Conservation (phyloP, 1,140 invertebrate species). For the Drosophila ogumai region DNA sequence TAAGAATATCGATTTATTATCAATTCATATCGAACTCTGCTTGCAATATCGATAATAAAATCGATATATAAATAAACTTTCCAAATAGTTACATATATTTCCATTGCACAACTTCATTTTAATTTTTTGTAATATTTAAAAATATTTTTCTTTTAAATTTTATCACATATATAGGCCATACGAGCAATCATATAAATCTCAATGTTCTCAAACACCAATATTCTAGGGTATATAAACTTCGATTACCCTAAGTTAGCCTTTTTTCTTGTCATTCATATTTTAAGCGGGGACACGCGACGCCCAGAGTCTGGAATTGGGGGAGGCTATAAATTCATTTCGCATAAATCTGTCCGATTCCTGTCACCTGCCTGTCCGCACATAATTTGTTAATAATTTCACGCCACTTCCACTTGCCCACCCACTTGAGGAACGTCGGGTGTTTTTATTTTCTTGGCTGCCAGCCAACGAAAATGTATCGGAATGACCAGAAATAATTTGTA, state of each 20-base stretch:
- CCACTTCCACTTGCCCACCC: conserved; percentile 29
- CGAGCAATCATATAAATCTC: too few relatives aligned
- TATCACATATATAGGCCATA: too few relatives aligned
- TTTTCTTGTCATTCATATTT: conserved; percentile 14
- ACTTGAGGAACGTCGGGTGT: conserved; percentile 11
- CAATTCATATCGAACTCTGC: too few relatives aligned
- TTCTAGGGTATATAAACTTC: background rate
- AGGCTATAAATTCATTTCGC: conserved; percentile 39
- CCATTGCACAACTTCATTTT: too few relatives aligned
- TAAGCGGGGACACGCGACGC: conserved; percentile 38
- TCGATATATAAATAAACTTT: too few relatives aligned
- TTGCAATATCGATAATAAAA: too few relatives aligned
- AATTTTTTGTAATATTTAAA: too few relatives aligned
- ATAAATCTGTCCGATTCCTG: conserved; percentile 63
- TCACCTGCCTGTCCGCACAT: conserved; percentile 63
- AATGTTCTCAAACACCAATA: too few relatives aligned
- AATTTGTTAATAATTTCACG: conserved; percentile 65
- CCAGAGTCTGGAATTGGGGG: background rate
- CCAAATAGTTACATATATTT: too few relatives aligned
- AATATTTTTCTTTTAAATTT: too few relatives aligned
- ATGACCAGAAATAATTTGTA: conserved; percentile 32
- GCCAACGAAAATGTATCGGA: conserved; percentile 20
- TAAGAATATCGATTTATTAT: too few relatives aligned
- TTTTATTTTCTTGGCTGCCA: conserved; percentile 31
- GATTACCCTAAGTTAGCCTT: background rate